Percentiles rank a stretch among this genome's conserved stretches.
These are phyloP conservation scores for Salpingus planirostris DNA, from an alignment of 2,888 invertebrate species.

Conservation along the genomic window DNA sequence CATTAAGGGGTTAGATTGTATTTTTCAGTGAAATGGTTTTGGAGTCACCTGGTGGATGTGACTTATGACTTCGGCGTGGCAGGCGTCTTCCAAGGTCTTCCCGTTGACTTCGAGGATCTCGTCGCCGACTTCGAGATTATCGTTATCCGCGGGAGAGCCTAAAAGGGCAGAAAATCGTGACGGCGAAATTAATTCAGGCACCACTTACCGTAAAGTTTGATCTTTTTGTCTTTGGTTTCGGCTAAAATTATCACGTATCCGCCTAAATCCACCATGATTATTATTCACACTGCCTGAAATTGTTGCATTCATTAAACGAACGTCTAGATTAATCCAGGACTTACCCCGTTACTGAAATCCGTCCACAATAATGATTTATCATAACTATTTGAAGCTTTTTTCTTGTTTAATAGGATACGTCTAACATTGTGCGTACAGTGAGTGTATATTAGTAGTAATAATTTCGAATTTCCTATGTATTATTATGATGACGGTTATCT, in stretches of 20 bases:
- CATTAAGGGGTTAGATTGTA: conserved; percentile 15
- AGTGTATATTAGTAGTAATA: no score
- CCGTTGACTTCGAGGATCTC: conserved; percentile 98
- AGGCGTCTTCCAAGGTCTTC: conserved; percentile 81
- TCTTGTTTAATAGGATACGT: no score
- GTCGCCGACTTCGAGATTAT: conserved; percentile 90
- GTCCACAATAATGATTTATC: no score
- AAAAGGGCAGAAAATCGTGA: conserved; percentile 1
- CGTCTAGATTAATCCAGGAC: no score
- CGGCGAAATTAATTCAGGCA: no score
- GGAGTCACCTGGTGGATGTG: conserved; percentile 90
- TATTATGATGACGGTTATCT: no score
- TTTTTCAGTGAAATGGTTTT: conserved; percentile 1
- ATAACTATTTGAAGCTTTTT: no score
- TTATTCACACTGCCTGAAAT: no score
- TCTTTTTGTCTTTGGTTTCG: conserved; percentile 88
- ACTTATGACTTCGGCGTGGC: conserved; percentile 84
- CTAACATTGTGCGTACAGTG: conserved; percentile 23
- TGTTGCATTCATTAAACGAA: no score
- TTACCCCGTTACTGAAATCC: no score
- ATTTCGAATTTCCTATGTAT: no score
- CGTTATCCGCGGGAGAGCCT: conserved; percentile 89
- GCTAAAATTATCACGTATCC: conserved; percentile 93
- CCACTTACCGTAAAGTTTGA: conserved; percentile 84
- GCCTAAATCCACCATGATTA: conserved; percentile 75